Percentiles rank a stretch among this genome's conserved stretches.
phyloP scores from a whole-genome alignment of 2,797 vertebrate species.

The Babyrousa celebensis region DNA sequence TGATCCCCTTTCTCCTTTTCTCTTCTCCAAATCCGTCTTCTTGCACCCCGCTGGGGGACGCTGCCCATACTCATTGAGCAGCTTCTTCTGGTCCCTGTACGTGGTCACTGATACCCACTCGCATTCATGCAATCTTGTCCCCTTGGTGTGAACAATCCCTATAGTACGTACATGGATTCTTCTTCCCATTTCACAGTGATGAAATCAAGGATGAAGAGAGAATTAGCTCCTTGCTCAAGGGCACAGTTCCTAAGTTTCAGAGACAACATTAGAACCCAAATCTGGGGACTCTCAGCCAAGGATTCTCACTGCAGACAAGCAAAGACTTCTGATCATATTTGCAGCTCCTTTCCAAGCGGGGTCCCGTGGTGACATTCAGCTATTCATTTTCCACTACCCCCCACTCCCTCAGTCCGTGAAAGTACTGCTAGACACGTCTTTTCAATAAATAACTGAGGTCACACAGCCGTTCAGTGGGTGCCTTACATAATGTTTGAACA shows the following conservation, averaged over 20 bases:
- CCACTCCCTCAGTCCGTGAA: constrained; percentile 21
- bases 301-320: background rate
- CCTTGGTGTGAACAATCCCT: background rate
- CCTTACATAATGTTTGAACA: constrained; percentile 90
- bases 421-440: constrained; percentile 56
- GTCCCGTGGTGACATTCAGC: background rate
- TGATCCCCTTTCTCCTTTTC: background rate
- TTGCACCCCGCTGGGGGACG: too few relatives aligned
- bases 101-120: background rate
- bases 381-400: accelerated
- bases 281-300: background rate
- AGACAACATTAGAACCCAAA: background rate
- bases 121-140: background rate
- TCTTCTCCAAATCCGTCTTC: accelerated
- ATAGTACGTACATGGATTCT: accelerated
- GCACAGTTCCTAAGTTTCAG: background rate
- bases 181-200: background rate
- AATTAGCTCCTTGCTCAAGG: background rate
- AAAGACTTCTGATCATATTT: background rate
- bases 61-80: background rate
- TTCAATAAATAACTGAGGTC: constrained; percentile 90
- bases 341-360: constrained; percentile 25
- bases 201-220: background rate
- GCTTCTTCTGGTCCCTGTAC: background rate
- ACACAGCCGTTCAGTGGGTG: constrained; percentile 87